phyloP scores from a whole-genome alignment of 2,797 vertebrate species.

The Enteromius anoplus region DNA sequence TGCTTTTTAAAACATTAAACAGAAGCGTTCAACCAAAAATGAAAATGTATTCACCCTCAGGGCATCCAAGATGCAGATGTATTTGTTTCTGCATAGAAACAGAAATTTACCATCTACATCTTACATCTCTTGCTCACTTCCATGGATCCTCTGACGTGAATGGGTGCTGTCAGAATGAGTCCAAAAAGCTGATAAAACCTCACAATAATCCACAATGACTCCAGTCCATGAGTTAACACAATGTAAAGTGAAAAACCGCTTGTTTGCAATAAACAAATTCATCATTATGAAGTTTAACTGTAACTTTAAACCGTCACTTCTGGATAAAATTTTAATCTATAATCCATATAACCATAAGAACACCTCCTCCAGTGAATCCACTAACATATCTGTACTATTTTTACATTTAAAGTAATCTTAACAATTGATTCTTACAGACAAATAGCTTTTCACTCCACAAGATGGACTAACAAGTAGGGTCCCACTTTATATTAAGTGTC shows the following conservation, averaged over 20 bases:
- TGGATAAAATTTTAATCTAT: neutral
- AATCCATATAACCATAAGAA: neutral
- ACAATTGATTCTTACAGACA: neutral
- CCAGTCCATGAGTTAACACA: neutral
- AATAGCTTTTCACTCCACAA: neutral
- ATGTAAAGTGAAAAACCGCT: neutral
- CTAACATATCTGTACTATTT: neutral
- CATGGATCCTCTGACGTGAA: neutral
- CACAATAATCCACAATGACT: neutral
- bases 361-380: neutral
- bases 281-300: neutral
- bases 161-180: neutral
- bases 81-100: neutral
- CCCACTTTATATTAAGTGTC: too few species aligned
- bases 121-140: neutral
- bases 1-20: constrained; percentile 9
- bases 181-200: neutral
- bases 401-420: neutral
- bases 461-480: neutral
- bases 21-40: neutral
- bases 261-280: neutral
- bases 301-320: neutral
- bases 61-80: neutral
- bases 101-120: neutral
- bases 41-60: neutral